Evolutionary conservation across 2,888 invertebrate genomes (phyloP), one percentile per base, ranked within the genome.

Genomic region (Epicampocera succincta): DNA sequence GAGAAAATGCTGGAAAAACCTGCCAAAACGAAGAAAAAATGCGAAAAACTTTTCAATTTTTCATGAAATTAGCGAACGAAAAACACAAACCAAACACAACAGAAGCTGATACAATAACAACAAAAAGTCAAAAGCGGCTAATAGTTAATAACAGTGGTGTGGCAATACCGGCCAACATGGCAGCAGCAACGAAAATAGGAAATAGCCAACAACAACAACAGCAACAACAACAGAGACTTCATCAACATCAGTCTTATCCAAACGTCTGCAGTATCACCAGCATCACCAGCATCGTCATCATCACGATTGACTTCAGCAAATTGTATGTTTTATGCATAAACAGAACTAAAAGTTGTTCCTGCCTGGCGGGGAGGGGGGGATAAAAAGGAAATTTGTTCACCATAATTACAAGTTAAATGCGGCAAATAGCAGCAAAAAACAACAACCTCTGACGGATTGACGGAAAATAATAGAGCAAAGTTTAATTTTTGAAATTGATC

Each of bases 11-110:
- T 17, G 19, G 25, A 8, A 61, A 44, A 40, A 29, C 46, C 33
- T 1, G 15, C 17, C 1, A 68, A 60, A 52, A 42, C 50, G 15
- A 52, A 33, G 4, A 4, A 21, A 44, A 68, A 65, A 40, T 48
- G 56, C 19, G 13, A 44, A 78, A 78, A 81, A 72, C 52, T 60
- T 68, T 69, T 74, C 1, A 77, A 73, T 73, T 78, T 81, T 81
- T 74, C 73, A 81, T 81, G 58, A 74, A 81, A 72, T 69, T 76
- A 75, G 71, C 71, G 76, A 71, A 71, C 66, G 66, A 80, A 74
- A 46, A 65, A 69, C 42, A 76, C 25, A 61, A 76, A 61, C 25
- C 72, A 69, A 25, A 29, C 12, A 44, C 15, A 42, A 42, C 50
- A 76, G 33, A 52, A 63, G 44, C 71, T 46, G 58, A 56, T 63